Conservation (phyloP, 1,140 invertebrate species). For the Octopus bimaculoides region DNA sequence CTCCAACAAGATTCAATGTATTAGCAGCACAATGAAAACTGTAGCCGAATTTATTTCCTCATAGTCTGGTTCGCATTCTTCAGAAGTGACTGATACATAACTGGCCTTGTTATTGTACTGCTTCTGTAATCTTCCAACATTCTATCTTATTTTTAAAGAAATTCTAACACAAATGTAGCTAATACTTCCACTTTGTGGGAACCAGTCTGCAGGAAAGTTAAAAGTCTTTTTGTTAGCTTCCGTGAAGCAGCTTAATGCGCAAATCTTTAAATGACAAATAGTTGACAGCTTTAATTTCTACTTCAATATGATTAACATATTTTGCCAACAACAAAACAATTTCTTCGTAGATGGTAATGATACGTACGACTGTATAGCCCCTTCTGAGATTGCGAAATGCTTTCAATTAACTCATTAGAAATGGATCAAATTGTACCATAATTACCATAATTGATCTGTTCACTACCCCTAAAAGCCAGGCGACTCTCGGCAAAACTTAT, state of each 20-base stretch:
- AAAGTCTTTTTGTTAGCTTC: slow-evolving; percentile 13
- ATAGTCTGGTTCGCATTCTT: neutral
- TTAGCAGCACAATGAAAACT: neutral
- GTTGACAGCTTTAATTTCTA: neutral
- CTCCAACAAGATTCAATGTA: neutral
- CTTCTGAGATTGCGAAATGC: slow-evolving; percentile 8
- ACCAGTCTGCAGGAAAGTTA: slow-evolving; percentile 11
- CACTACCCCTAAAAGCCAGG: neutral
- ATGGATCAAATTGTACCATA: slow-evolving; percentile 1
- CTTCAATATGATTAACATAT: slow-evolving; percentile 11
- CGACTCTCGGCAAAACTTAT: neutral
- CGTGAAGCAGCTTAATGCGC: neutral
- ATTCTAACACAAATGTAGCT: neutral
- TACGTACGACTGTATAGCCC: neutral
- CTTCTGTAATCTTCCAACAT: neutral
- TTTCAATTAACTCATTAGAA: slow-evolving; percentile 10
- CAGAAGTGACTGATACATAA: neutral
- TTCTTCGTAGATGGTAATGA: no score
- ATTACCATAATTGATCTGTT: neutral
- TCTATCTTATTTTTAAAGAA: neutral
- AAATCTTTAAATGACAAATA: slow-evolving; percentile 3
- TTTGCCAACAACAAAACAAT: slow-evolving; percentile 12
- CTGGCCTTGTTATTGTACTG: neutral
- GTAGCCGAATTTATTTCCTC: neutral
- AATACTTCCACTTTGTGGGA: slow-evolving; percentile 3